Evolutionary conservation across 2,113 vertebrate genomes (phyloP).

Genomic region (Heterocephalus glaber): DNA sequence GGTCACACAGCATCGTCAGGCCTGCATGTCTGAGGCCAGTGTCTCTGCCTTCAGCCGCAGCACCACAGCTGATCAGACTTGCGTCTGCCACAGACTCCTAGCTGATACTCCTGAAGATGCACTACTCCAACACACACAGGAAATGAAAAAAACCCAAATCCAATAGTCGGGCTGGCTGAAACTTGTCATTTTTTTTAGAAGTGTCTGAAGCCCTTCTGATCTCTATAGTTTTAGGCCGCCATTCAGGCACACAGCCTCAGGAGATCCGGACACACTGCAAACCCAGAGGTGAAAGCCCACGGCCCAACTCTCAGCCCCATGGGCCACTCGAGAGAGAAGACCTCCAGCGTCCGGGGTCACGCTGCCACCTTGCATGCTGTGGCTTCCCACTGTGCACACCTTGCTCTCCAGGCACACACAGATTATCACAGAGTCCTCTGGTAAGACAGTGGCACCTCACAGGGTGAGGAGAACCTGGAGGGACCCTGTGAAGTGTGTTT

Average conservation of each 20-base stretch:
- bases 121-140: background rate
- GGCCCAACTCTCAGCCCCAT: background rate
- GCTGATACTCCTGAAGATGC: background rate
- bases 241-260: background rate
- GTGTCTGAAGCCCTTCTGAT: background rate
- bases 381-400: background rate
- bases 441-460: background rate
- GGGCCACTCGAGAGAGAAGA: background rate
- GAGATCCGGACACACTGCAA: background rate
- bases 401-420: background rate
- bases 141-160: background rate
- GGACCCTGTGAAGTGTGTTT: too few relatives aligned
- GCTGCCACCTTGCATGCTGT: fast-evolving
- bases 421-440: background rate
- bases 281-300: background rate
- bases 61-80: background rate
- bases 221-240: background rate
- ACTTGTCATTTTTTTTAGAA: background rate
- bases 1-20: background rate
- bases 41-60: background rate
- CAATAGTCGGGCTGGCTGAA: background rate
- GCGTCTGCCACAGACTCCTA: background rate
- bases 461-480: background rate
- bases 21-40: background rate
- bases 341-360: background rate